Base-by-base conservation (phyloP, 2,888 invertebrate genomes). In the Dasysyrphus albostriatus region DNA sequence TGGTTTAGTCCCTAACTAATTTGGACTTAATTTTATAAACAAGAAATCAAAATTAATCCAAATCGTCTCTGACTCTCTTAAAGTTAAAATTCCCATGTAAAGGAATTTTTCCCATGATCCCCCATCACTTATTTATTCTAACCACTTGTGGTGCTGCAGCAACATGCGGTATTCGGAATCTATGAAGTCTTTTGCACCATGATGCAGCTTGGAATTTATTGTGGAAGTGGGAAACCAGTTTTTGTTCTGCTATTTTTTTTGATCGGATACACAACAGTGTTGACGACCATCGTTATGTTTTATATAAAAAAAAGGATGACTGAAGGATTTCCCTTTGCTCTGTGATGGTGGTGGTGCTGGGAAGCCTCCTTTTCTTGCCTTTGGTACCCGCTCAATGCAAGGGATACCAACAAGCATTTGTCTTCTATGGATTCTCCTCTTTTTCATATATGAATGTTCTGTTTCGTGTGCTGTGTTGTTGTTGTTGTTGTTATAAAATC, bases 71-170 rank as follows among this genome's bases (percentile, higher is more conserved):
- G n/a, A n/a, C n/a, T n/a, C n/a, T n/a, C n/a, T n/a, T n/a, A n/a
- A n/a, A n/a, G n/a, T n/a, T n/a, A 24, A 24, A 24, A 24, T 24
- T 24, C 24, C 24, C 24, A 24, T 24, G 2, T 1, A 24, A 24
- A 24, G 24, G 24, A 24, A 24, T 24, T 24, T 24, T 24, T 24
- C 3, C 24, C 24, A 24, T 24, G 24, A 24, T 24, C 24, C 24
- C 24, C 24, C 24, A 24, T 24, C 24, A 24, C 24, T 24, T 24
- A 24, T 24, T 24, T 24, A 3, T 24, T 3, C 24, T 34, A 85
- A 78, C 82, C 87, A 87, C 82, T 87, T 87, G 82, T 87, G 82
- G 70, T 82, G 76, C 65, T 73, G 78, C 82, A 87, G 39, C 82
- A 85, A 76, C 85, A 81, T 77, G 77, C 84, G 72, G 80, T 59